Conservation (phyloP, 2,113 vertebrate species). For the Chamaea fasciata region DNA sequence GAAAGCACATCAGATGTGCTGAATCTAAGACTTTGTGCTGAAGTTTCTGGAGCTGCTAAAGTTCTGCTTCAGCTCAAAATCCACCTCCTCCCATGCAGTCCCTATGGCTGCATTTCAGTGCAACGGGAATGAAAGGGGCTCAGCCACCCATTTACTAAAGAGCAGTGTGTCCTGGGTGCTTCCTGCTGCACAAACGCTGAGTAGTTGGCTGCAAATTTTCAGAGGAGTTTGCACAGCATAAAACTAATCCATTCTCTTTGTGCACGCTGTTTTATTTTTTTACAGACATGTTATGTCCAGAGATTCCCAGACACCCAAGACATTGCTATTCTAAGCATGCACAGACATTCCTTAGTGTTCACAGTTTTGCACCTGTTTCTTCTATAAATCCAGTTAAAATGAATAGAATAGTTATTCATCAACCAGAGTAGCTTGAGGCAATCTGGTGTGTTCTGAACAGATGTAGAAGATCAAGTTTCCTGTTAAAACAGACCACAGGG, state of each 20-base stretch:
- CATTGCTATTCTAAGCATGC: not conserved
- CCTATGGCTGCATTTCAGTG: not conserved
- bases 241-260: not conserved
- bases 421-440: not conserved
- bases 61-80: not conserved
- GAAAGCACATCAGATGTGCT: not conserved
- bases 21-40: not conserved
- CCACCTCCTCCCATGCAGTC: rapidly evolving
- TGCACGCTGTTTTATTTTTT: not conserved
- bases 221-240: not conserved
- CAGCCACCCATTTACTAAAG: not conserved
- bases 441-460: not conserved
- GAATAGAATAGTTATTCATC: not conserved
- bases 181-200: not conserved
- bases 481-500: not conserved
- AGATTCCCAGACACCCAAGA: not conserved
- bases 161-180: not conserved
- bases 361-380: not conserved
- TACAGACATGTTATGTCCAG: not conserved
- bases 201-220: not conserved
- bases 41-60: not conserved
- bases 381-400: slow-evolving; percentile 5
- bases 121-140: not conserved
- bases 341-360: not conserved
- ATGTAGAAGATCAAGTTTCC: slow-evolving; percentile 6